A percentile compares a stretch with the other conserved stretches of the same genome.
phyloP scores from a whole-genome alignment of 2,888 invertebrate genomes.

The Leptura quadrifasciata region DNA sequence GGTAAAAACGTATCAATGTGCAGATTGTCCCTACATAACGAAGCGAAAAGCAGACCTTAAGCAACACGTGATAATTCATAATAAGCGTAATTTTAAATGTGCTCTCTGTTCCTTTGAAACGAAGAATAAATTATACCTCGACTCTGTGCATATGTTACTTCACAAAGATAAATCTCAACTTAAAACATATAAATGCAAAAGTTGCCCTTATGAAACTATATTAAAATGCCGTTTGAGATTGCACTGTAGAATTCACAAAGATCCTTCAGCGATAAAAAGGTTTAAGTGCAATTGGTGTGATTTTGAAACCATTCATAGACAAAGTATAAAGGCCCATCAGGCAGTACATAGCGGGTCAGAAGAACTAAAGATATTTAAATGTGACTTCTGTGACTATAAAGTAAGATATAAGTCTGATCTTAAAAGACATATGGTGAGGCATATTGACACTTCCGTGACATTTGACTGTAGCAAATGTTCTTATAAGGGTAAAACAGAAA shows the following conservation, averaged over 20 bases:
- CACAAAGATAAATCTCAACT: conserved; percentile 8
- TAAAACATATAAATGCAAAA: background rate
- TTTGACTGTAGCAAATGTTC: background rate
- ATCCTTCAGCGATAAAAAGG: background rate
- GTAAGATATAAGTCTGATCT: background rate
- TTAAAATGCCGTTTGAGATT: background rate
- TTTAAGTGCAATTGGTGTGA: conserved; percentile 29
- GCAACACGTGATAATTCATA: conserved; percentile 9
- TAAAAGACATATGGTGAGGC: background rate
- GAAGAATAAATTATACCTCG: background rate
- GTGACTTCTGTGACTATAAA: background rate
- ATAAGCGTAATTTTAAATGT: background rate
- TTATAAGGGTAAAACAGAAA: background rate
- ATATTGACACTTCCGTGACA: background rate
- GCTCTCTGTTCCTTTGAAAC: background rate
- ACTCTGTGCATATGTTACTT: background rate
- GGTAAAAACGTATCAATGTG: conserved; percentile 9
- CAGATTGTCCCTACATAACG: background rate
- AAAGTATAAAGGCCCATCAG: background rate
- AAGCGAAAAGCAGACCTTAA: conserved; percentile 19
- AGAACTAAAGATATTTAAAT: background rate
- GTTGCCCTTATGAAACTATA: conserved; percentile 13
- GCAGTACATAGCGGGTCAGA: conserved; percentile 2
- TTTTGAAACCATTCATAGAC: background rate
- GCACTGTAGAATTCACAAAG: background rate